These are phyloP conservation scores for Rhagologus leucostigma DNA, from an alignment of 2,113 vertebrate species.

Conservation along the genomic window DNA sequence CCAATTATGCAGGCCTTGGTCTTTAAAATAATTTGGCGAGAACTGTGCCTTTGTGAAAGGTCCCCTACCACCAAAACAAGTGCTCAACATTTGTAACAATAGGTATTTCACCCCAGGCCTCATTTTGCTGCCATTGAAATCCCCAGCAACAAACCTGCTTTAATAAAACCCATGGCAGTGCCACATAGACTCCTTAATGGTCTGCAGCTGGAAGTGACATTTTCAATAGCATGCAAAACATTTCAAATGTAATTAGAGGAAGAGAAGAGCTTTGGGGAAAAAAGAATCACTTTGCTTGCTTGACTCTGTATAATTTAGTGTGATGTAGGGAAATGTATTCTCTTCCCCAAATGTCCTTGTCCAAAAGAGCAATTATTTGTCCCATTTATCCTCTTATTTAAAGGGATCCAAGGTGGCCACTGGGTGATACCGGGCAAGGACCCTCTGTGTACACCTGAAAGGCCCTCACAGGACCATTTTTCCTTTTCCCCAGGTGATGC, in stretches of 20 bases:
- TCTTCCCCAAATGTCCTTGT: background rate
- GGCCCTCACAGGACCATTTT: background rate
- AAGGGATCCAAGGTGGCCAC: background rate
- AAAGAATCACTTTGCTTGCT: conserved; percentile 29
- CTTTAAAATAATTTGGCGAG: background rate
- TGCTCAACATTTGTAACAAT: background rate
- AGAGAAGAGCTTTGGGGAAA: conserved; percentile 38
- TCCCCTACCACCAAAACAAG: background rate
- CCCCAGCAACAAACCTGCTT: background rate
- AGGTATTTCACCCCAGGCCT: background rate
- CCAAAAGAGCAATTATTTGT: background rate
- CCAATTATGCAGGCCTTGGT: background rate
- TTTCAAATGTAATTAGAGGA: conserved; percentile 55
- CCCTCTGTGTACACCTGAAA: background rate
- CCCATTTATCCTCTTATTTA: background rate
- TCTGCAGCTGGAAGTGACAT: conserved; percentile 49
- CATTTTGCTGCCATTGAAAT: background rate
- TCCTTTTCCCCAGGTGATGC: background rate
- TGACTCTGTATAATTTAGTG: conserved; percentile 19
- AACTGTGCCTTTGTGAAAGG: background rate
- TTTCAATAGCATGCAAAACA: conserved; percentile 41
- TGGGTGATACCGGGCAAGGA: background rate
- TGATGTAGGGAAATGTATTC: background rate
- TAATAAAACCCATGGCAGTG: background rate
- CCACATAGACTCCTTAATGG: background rate